Evolutionary conservation across 2,797 vertebrate species (phyloP).

Genomic region (Centropyge bicolor): DNA sequence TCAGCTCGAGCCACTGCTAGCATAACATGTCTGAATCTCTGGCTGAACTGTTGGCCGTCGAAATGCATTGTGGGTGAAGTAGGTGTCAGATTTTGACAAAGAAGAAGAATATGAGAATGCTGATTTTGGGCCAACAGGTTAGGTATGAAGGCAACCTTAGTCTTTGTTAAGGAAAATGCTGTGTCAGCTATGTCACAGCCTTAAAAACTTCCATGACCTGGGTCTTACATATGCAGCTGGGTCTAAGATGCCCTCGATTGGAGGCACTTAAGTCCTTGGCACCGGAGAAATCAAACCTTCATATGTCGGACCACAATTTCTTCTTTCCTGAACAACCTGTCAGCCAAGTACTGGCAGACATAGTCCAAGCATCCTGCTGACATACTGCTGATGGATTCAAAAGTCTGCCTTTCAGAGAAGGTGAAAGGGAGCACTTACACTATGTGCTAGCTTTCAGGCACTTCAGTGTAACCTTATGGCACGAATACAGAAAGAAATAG

Average conservation of each 20-base stretch:
- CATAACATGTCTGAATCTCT: not conserved
- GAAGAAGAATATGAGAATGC: not conserved
- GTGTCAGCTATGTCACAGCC: not conserved
- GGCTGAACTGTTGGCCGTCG: not conserved
- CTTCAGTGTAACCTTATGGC: slow-evolving; percentile 33
- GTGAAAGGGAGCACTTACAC: slow-evolving; percentile 53
- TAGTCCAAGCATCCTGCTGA: slow-evolving; percentile 25
- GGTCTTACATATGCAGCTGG: not conserved
- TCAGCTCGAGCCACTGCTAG: not conserved
- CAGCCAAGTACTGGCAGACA: slow-evolving; percentile 8
- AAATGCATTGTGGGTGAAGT: slow-evolving; percentile 1
- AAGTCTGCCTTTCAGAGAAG: slow-evolving; percentile 37
- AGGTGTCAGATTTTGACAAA: not conserved
- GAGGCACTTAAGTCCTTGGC: slow-evolving; percentile 2
- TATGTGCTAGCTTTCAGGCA: slow-evolving; percentile 59
- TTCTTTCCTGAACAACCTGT: slow-evolving; percentile 28
- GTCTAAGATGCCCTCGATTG: not conserved
- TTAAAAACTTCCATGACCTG: not conserved
- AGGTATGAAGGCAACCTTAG: not conserved
- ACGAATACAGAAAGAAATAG: slow-evolving; percentile 23
- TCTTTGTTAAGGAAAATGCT: not conserved
- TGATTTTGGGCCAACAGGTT: not conserved
- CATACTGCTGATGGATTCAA: slow-evolving; percentile 60
- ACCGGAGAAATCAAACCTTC: slow-evolving; percentile 15
- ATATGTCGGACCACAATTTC: not conserved